Percentiles rank a stretch among this genome's conserved stretches.
These are phyloP conservation scores for Oscheius onirici DNA, from an alignment of 2,888 invertebrate genomes.

Conservation along the genomic window DNA sequence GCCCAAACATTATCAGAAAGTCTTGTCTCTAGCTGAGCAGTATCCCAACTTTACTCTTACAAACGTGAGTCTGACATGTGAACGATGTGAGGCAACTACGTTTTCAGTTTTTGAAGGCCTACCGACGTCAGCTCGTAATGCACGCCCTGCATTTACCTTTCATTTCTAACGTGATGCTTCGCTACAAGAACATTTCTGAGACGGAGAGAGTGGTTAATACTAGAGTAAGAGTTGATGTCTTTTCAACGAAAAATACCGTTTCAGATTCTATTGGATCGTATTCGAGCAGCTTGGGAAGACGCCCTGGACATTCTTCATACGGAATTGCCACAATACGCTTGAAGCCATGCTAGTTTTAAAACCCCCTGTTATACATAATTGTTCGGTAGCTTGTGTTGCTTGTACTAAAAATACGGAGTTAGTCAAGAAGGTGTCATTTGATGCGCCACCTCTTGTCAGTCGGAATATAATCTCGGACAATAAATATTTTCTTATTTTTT, in stretches of 20 bases:
- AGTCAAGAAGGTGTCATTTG: background rate
- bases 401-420: background rate
- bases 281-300: constrained; percentile 46
- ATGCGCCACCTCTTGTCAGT: background rate
- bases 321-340: constrained; percentile 42
- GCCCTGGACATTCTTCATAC: constrained; percentile 39
- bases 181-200: constrained; percentile 38
- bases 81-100: too few species aligned
- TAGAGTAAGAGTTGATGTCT: constrained; percentile 26
- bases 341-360: background rate
- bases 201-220: constrained; percentile 33
- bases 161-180: constrained; percentile 47
- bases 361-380: background rate
- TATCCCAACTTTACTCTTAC: constrained; percentile 5
- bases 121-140: constrained; percentile 42
- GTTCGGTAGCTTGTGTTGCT: background rate
- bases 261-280: constrained; percentile 40
- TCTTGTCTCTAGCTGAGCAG: background rate
- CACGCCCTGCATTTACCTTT: constrained; percentile 53
- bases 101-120: constrained; percentile 43
- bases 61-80: background rate
- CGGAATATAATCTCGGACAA: background rate
- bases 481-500: background rate
- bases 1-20: constrained; percentile 40
- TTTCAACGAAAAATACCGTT: background rate